Percentiles rank a stretch among this genome's conserved stretches.
These are phyloP conservation scores for Lagodon rhomboides DNA, from an alignment of 2,797 vertebrate genomes.

Conservation along the genomic window DNA sequence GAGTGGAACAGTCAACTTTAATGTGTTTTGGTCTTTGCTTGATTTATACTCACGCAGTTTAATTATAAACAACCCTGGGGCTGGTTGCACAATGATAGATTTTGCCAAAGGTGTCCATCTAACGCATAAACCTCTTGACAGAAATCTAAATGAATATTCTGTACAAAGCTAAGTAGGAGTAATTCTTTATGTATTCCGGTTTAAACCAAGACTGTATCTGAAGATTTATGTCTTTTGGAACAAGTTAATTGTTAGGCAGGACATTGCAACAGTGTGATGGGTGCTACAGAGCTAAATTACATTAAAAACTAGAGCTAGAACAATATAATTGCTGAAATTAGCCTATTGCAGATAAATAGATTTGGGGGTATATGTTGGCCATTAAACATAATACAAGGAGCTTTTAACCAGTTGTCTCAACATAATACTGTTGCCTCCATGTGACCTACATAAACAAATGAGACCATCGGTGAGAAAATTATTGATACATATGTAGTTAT, in stretches of 20 bases:
- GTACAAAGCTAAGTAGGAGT: background rate
- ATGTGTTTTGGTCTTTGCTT: background rate
- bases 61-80: slow-evolving; percentile 10
- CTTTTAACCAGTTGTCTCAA: too few relatives aligned
- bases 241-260: background rate
- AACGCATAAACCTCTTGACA: slow-evolving; percentile 11
- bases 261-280: background rate
- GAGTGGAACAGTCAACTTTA: background rate
- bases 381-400: too few relatives aligned
- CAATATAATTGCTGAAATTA: background rate
- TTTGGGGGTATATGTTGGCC: background rate
- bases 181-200: background rate
- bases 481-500: too few relatives aligned
- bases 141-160: background rate
- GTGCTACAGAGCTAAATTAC: background rate
- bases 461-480: too few relatives aligned
- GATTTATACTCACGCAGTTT: slow-evolving; percentile 16
- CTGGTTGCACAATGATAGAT: slow-evolving; percentile 17
- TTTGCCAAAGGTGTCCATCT: slow-evolving; percentile 13
- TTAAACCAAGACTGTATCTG: background rate
- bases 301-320: background rate
- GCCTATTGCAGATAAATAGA: background rate
- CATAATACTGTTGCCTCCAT: too few relatives aligned
- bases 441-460: too few relatives aligned
- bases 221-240: background rate